Base-by-base conservation (phyloP, 2,888 invertebrate genomes). In the Sesamia inferens region DNA sequence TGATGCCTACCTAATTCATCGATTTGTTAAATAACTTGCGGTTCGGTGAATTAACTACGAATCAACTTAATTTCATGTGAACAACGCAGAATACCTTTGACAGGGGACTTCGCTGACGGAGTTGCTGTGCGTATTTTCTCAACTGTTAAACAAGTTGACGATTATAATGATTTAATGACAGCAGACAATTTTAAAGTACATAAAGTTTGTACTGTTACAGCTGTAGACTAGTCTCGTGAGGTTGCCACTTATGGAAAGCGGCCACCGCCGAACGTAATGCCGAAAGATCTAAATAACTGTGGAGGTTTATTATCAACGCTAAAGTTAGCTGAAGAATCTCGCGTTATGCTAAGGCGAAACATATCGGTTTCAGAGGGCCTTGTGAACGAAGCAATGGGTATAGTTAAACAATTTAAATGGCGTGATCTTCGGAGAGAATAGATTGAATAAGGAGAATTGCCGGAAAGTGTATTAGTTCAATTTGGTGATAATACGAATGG, bases 1-100 rank as follows among this genome's bases (percentile, higher is more conserved):
- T 73, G 90, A 91, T n/a, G n/a, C n/a, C n/a, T 69, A 39, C 0
- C 0, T 81, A 85, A 31, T 88, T 89, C 51, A 78, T 88, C 0
- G 84, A 88, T 69, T 59, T 89, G 2, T 70, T 88, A 2, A 89
- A 89, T 44, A 85, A 59, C 1, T 82, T 90, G 47, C 78, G 86
- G 19, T 75, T 88, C 5, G 88, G 87, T 19, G 76, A 87, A 72
- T 10, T 87, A 6, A 88, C 82, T 1, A 86, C 75, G 16, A 71
- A 66, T 61, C 81, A 85, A n/a, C 66, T 81, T 13, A 55, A 87
- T 8, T 31, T 85, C 87, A n/a, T 85, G 76, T n/a, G 81, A 86
- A 39, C 65, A 86, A 8, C 78, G 61, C 0, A n/a, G 22, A 11
- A 47, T 68, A 5, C 61, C 68, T 44, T 47, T 65, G n/a, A 42